Evolutionary conservation across 2,888 invertebrate species (phyloP).

Genomic region (Apodemia duryi): DNA sequence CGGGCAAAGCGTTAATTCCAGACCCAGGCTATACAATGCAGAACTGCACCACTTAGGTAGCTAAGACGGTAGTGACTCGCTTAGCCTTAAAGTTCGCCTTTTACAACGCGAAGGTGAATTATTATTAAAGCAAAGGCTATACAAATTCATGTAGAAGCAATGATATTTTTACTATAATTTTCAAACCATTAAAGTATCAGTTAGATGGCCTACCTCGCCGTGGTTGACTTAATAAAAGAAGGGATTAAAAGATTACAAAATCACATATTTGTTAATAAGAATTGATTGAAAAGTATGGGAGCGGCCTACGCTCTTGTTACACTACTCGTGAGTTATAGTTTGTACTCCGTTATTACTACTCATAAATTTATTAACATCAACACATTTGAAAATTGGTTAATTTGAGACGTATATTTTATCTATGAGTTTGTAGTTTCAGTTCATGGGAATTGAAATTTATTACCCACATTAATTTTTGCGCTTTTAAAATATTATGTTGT

Average conservation of each 20-base stretch:
- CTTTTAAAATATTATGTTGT: neutral
- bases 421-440: neutral
- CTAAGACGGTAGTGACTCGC: too few relatives aligned
- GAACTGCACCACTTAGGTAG: too few relatives aligned
- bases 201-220: neutral
- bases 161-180: too few relatives aligned
- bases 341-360: neutral
- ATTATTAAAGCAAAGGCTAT: too few relatives aligned
- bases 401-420: constrained; percentile 10
- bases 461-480: neutral
- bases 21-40: too few relatives aligned
- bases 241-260: constrained; percentile 4
- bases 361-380: constrained; percentile 20
- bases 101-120: too few relatives aligned
- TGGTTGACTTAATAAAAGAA: neutral
- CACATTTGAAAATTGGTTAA: constrained; percentile 22
- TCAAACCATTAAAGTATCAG: neutral
- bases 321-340: neutral
- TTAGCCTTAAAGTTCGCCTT: too few relatives aligned
- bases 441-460: neutral
- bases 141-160: too few relatives aligned
- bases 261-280: constrained; percentile 6
- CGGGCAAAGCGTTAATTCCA: too few relatives aligned
- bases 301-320: constrained; percentile 15
- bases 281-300: constrained; percentile 4